Evolutionary conservation across 2,113 vertebrate genomes (phyloP).

Genomic region (Noctilio leporinus): DNA sequence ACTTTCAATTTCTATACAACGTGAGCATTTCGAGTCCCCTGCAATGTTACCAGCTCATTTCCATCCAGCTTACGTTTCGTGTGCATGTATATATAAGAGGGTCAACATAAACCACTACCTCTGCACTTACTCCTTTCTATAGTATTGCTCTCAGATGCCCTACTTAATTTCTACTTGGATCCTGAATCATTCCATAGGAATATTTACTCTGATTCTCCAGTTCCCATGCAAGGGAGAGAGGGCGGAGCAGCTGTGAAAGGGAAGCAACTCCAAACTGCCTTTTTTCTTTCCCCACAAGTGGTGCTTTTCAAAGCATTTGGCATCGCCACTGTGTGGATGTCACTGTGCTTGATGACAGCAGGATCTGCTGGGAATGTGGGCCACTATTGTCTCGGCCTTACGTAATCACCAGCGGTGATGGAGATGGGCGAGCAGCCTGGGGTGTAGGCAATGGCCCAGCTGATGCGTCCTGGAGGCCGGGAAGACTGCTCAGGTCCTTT

Average conservation of each 20-base stretch:
- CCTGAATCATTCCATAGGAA: neutral
- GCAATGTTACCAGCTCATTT: neutral
- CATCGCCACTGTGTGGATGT: conserved; percentile 60
- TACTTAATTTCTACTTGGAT: neutral
- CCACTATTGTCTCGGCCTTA: conserved; percentile 92
- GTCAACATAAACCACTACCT: neutral
- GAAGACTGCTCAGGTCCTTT: conserved; percentile 88
- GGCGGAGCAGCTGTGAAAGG: neutral
- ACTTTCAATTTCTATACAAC: neutral
- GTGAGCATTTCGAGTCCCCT: neutral
- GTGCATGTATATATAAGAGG: neutral
- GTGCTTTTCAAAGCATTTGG: conserved; percentile 46
- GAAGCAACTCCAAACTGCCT: neutral
- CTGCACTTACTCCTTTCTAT: neutral
- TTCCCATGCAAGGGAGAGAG: neutral
- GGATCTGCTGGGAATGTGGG: conserved; percentile 95
- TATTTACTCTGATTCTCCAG: neutral
- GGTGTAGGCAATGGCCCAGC: conserved; percentile 59
- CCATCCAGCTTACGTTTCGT: neutral
- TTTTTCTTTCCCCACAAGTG: neutral
- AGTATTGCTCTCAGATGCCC: neutral
- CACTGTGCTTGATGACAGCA: conserved; percentile 79
- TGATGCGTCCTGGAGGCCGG: conserved; percentile 75
- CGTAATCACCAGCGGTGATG: conserved; percentile 86
- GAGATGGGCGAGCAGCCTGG: conserved; percentile 77